Conservation (phyloP, 2,888 invertebrate genomes). For the Tubulanus polymorphus region DNA sequence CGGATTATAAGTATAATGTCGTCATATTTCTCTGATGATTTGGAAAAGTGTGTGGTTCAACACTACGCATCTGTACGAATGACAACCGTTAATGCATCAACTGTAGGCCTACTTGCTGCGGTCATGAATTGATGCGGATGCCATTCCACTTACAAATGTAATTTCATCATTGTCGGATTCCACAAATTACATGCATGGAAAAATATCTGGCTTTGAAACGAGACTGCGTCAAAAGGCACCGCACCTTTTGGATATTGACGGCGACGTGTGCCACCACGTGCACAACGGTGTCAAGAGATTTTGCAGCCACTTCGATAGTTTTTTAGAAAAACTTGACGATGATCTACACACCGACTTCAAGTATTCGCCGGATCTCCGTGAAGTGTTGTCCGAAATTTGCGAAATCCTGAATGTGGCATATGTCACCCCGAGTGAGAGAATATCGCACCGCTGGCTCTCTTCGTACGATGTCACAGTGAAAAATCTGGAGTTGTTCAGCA, state of each 20-base stretch:
- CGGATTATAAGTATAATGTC: background rate
- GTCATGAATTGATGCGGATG: background rate
- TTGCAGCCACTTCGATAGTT: conserved; percentile 7
- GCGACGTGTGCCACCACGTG: conserved; percentile 20
- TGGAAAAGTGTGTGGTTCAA: background rate
- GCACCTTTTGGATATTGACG: conserved; percentile 18
- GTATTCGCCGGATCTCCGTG: conserved; percentile 13
- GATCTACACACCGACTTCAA: conserved; percentile 17
- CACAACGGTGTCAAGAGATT: conserved; percentile 17
- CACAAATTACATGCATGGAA: conserved; percentile 6
- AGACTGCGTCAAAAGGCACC: conserved; percentile 5
- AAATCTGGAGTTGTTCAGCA: background rate
- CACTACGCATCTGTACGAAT: background rate
- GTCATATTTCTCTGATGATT: background rate
- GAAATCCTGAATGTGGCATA: conserved; percentile 5
- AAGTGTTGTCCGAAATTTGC: conserved; percentile 8
- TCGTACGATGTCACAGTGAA: conserved; percentile 9
- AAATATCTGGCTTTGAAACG: conserved; percentile 3
- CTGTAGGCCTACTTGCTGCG: conserved; percentile 4
- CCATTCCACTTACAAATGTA: conserved; percentile 3
- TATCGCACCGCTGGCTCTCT: conserved; percentile 17
- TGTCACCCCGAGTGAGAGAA: conserved; percentile 6
- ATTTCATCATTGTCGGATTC: conserved; percentile 5
- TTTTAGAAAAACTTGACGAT: conserved; percentile 8
- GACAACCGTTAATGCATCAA: conserved; percentile 3